phyloP scores from a whole-genome alignment of 2,888 invertebrate species.

The Cylindroiulus punctatus region DNA sequence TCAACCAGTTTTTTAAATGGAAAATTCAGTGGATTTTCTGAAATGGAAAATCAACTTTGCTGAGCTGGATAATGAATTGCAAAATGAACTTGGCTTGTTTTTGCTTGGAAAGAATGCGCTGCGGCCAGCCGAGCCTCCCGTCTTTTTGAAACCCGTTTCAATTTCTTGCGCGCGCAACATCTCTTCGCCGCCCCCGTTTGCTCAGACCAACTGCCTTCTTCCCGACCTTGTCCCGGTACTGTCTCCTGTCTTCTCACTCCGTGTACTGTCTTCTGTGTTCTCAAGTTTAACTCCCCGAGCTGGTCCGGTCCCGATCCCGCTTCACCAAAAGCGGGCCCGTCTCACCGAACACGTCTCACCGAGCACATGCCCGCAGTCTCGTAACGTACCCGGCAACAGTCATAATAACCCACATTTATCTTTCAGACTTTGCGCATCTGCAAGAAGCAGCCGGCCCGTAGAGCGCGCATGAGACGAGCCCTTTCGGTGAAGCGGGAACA shows the following conservation, averaged over 20 bases:
- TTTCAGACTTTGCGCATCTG: not conserved
- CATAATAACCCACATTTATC: slow-evolving; percentile 24
- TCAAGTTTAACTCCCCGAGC: not conserved
- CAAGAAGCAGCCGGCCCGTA: no score
- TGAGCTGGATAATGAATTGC: no score
- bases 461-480: no score
- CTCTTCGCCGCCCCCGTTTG: not conserved
- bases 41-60: no score
- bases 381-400: not conserved
- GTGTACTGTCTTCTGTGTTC: no score
- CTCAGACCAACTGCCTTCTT: not conserved
- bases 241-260: no score
- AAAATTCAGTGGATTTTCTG: no score
- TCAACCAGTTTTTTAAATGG: no score
- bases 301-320: not conserved
- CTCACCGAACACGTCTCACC: not conserved
- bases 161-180: not conserved
- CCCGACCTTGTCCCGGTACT: no score
- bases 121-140: no score
- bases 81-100: no score
- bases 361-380: not conserved
- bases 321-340: not conserved
- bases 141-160: not conserved
- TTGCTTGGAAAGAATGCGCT: no score
- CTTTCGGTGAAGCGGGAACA: not conserved